Percentiles rank a stretch among this genome's conserved stretches.
These are phyloP conservation scores for Bombus pyrosoma DNA, from an alignment of 1,140 invertebrate species.

Conservation along the genomic window DNA sequence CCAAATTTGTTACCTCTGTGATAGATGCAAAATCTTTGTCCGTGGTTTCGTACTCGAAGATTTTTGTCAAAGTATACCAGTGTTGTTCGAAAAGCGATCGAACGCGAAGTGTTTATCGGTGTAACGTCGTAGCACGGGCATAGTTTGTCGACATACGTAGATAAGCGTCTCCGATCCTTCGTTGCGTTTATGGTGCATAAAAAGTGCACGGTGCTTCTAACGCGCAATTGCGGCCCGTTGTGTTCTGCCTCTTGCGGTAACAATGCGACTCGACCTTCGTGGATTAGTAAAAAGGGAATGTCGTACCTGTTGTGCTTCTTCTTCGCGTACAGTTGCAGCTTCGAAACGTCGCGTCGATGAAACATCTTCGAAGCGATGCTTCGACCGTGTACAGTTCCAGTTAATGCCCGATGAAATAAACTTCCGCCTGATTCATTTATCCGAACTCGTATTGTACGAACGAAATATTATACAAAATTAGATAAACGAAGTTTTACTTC, in stretches of 20 bases:
- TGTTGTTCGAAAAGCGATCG: neutral
- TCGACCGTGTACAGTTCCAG: neutral
- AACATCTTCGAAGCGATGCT: neutral
- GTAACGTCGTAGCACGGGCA: neutral
- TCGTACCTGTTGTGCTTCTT: neutral
- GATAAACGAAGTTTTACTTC: neutral
- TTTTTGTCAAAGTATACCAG: too few relatives aligned
- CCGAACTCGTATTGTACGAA: neutral
- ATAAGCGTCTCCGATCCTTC: neutral
- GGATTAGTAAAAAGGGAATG: neutral
- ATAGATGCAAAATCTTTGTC: too few relatives aligned
- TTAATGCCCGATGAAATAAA: neutral
- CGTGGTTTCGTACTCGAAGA: too few relatives aligned
- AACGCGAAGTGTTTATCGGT: neutral
- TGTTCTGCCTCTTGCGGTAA: constrained; percentile 11
- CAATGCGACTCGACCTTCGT: constrained; percentile 11
- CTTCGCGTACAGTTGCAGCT: neutral
- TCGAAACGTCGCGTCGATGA: neutral
- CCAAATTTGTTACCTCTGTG: too few relatives aligned
- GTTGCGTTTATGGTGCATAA: neutral
- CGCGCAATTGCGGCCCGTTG: neutral
- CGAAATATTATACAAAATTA: neutral
- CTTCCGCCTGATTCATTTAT: neutral
- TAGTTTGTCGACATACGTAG: neutral
- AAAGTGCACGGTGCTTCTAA: neutral